Percentiles rank a stretch among this genome's conserved stretches.
These are phyloP conservation scores for Oopsacas minuta DNA, from an alignment of 37 sponge, comb jelly and placozoan genomes.

Conservation along the genomic window DNA sequence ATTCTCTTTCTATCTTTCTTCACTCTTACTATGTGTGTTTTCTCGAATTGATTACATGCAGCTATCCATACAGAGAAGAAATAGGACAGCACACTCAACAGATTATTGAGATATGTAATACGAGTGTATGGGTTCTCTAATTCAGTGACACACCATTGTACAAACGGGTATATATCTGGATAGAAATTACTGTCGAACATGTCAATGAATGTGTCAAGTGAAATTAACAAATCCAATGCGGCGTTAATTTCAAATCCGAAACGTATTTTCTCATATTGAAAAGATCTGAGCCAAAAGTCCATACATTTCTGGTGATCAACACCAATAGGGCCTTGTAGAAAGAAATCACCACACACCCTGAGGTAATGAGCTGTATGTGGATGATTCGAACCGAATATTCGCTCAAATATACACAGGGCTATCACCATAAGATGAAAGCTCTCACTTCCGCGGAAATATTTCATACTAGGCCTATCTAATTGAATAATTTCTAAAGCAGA, in stretches of 20 bases:
- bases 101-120: neutral
- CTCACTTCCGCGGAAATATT: conserved; percentile 35
- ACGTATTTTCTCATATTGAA: conserved; percentile 59
- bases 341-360: conserved; percentile 62
- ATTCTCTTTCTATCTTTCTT: neutral
- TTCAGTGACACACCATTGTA: conserved; percentile 62
- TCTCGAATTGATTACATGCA: neutral
- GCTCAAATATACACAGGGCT: conserved; percentile 40
- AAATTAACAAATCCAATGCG: conserved; percentile 53
- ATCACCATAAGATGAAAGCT: conserved; percentile 5
- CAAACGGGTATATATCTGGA: conserved; percentile 40
- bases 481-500: conserved; percentile 10
- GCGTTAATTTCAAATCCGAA: conserved; percentile 77
- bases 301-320: conserved; percentile 36
- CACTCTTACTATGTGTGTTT: neutral
- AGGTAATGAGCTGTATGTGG: conserved; percentile 70
- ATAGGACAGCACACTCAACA: neutral
- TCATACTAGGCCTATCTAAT: conserved; percentile 23
- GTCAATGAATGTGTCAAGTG: conserved; percentile 42
- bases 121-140: conserved; percentile 20
- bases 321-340: conserved; percentile 27
- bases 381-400: conserved; percentile 53
- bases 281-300: conserved; percentile 58
- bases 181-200: conserved; percentile 35
- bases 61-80: neutral